Evolutionary conservation across 2,113 vertebrate species (phyloP).

Genomic region (Hemicordylus capensis): DNA sequence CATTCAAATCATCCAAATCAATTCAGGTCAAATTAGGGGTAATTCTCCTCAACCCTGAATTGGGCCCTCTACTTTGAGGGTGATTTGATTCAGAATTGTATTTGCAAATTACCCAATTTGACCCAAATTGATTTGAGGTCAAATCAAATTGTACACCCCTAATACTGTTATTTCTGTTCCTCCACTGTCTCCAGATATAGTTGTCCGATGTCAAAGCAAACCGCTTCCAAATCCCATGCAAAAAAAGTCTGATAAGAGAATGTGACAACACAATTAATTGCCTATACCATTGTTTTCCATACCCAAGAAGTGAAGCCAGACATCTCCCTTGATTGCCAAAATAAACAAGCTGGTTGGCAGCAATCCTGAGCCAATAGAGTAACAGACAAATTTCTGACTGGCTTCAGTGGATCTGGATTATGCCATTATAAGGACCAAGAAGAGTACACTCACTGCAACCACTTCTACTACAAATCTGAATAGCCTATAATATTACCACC

Average conservation of each 20-base stretch:
- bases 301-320: neutral
- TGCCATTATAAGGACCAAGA: neutral
- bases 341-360: neutral
- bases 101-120: too few relatives aligned
- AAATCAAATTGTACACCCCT: too few relatives aligned
- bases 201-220: neutral
- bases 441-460: too few relatives aligned
- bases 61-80: too few relatives aligned
- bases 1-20: too few relatives aligned
- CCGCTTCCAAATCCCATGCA: neutral
- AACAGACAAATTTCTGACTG: neutral
- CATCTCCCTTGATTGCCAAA: neutral
- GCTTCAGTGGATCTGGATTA: neutral
- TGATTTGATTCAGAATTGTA: too few relatives aligned
- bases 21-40: too few relatives aligned
- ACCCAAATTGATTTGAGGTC: too few relatives aligned
- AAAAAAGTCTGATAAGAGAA: neutral
- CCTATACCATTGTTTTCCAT: neutral
- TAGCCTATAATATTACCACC: neutral
- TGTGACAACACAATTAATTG: neutral
- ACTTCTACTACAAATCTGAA: neutral
- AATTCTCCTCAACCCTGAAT: too few relatives aligned
- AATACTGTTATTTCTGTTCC: too few relatives aligned
- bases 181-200: neutral
- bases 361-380: neutral